Conservation (phyloP, 1,140 invertebrate genomes). For the Formica selysi region DNA sequence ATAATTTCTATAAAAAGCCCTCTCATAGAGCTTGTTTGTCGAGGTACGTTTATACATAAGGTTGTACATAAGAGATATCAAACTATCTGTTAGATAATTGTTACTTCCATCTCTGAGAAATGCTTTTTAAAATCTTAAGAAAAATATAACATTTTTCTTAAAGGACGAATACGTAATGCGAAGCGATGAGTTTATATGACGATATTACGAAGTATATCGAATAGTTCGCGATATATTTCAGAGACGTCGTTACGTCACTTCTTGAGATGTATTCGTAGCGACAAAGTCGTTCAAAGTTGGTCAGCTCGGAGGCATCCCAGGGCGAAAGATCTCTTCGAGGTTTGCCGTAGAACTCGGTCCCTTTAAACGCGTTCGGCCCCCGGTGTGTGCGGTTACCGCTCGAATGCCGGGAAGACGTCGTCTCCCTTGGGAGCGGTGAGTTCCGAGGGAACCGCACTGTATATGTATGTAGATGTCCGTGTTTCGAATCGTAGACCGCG, state of each 20-base stretch:
- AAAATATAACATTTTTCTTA: not conserved
- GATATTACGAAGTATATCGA: not conserved
- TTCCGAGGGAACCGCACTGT: constrained; percentile 45
- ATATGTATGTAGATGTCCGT: constrained; percentile 44
- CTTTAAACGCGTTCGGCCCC: constrained; percentile 40
- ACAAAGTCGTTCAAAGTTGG: constrained; percentile 49
- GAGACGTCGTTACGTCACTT: not conserved
- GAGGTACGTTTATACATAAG: too few species aligned
- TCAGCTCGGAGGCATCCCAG: constrained; percentile 9
- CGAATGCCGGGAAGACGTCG: constrained; percentile 52
- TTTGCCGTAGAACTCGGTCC: constrained; percentile 34
- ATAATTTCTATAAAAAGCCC: not conserved
- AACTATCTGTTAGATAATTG: not conserved
- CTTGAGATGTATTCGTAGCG: not conserved
- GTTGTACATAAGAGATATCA: not conserved
- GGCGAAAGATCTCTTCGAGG: constrained; percentile 39
- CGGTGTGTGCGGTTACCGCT: constrained; percentile 50
- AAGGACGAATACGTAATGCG: not conserved
- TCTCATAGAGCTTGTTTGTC: not conserved
- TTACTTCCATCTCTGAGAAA: not conserved
- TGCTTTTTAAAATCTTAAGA: not conserved
- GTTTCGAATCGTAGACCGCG: constrained; percentile 59
- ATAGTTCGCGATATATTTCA: not conserved
- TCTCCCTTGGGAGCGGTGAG: constrained; percentile 45
- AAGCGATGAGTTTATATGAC: not conserved